Percentiles rank a stretch among this genome's conserved stretches.
Evolutionary conservation across 2,113 vertebrate genomes (phyloP).

Genomic region (Aviceda subcristata): DNA sequence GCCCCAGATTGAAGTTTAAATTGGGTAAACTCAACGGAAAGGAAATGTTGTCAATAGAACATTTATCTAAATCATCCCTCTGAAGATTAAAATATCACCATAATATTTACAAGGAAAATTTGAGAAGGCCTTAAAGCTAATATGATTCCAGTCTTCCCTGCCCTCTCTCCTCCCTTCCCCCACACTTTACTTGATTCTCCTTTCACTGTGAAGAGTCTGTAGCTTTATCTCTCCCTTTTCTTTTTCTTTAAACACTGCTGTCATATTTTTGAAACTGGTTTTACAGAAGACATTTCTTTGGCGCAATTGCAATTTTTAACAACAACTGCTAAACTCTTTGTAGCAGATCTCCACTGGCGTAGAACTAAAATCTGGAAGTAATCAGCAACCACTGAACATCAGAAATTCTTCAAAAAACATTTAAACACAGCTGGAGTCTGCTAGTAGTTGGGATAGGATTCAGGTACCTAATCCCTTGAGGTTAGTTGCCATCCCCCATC

Average conservation of each 20-base stretch:
- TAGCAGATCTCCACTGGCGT: constrained; percentile 87
- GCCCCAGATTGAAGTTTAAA: neutral
- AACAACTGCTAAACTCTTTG: constrained; percentile 83
- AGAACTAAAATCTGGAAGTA: constrained; percentile 99
- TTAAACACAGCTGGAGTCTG: constrained; percentile 93
- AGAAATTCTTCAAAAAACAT: constrained; percentile 94
- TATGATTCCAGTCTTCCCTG: neutral
- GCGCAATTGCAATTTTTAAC: constrained; percentile 82
- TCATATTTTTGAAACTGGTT: constrained; percentile 58
- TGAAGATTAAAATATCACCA: neutral
- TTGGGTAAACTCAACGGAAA: neutral
- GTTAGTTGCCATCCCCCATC: constrained; percentile 78
- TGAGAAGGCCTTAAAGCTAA: neutral
- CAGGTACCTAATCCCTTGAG: constrained; percentile 94
- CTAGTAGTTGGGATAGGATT: constrained; percentile 91
- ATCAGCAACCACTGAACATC: constrained; percentile 92
- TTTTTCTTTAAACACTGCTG: neutral
- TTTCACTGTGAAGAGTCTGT: neutral
- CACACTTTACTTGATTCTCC: neutral
- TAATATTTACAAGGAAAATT: neutral
- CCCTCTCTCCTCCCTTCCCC: neutral
- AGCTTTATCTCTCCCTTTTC: neutral
- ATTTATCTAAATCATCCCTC: neutral
- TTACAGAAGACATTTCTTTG: constrained; percentile 64
- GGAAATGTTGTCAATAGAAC: neutral